Evolutionary conservation across 2,888 invertebrate species (phyloP), one percentile per base, ranked within the genome.

Genomic region (Anagyrus pseudococci): DNA sequence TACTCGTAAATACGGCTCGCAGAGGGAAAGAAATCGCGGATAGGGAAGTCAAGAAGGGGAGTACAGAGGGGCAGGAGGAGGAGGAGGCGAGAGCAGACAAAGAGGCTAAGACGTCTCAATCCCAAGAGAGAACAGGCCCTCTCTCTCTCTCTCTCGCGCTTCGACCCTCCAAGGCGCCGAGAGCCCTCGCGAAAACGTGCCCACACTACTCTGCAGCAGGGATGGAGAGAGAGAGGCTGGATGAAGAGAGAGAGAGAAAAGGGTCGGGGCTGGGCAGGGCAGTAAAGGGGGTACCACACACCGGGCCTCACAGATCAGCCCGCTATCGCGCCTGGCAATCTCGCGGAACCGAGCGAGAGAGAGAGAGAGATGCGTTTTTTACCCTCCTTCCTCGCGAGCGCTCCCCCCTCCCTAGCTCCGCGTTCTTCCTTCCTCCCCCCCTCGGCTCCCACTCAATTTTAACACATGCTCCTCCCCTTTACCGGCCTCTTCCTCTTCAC

Each of bases 71-170:
- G 20, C 15, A 25, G n/a, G 43, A 22, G 53, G 29, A 29, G 17
- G 41, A n/a, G n/a, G n/a, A n/a, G n/a, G n/a, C n/a, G n/a, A n/a
- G n/a, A n/a, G n/a, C n/a, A n/a, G 47, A 62, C 52, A 80, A 79
- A 80, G 79, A 78, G 77, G 77, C 76, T 73, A 79, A 77, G 78
- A 80, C 79, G 76, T 79, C 80, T 80, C 79, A 80, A 80, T 80
- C 78, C 76, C 71, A 69, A 67, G 71, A 68, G 69, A 70, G 71
- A 68, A 67, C 71, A 67, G 68, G 66, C n/a, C n/a, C n/a, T n/a
- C n/a, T n/a, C n/a, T n/a, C n/a, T n/a, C n/a, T n/a, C n/a, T n/a
- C n/a, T n/a, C n/a, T n/a, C n/a, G n/a, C n/a, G n/a, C n/a, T n/a
- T n/a, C 64, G 68, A 62, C 64, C 64, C 67, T 66, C 66, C 49